Percentiles rank a stretch among this genome's conserved stretches.
These are phyloP conservation scores for Coccyzus lansbergi DNA, from an alignment of 2,797 vertebrate species.

Conservation along the genomic window DNA sequence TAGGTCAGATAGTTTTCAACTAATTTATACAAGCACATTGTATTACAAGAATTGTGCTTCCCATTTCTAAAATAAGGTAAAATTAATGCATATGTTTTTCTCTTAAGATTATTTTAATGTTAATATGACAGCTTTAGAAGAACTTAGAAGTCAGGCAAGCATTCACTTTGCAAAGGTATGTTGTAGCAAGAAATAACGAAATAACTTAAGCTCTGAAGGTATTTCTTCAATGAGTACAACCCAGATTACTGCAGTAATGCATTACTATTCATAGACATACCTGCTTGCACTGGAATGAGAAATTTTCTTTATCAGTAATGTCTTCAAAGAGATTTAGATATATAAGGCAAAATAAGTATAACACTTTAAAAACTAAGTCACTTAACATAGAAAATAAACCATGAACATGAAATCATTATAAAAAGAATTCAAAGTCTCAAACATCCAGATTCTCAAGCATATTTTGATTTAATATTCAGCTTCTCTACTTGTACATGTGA, in stretches of 20 bases:
- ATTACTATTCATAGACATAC: background rate
- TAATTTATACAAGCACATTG: background rate
- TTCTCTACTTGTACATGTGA: background rate
- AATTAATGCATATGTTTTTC: background rate
- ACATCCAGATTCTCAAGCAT: background rate
- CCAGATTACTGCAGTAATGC: background rate
- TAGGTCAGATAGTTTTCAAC: background rate
- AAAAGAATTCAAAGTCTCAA: background rate
- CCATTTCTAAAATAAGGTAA: background rate
- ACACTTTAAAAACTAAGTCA: background rate
- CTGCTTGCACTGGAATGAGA: background rate
- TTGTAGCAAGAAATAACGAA: background rate
- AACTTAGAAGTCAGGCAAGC: background rate
- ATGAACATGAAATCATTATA: background rate
- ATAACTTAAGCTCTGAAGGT: background rate
- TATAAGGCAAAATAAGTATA: background rate
- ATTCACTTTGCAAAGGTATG: background rate
- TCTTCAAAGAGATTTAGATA: background rate
- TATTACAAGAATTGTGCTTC: background rate
- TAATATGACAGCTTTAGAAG: background rate
- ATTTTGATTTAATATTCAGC: background rate
- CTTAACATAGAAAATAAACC: background rate
- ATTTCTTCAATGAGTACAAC: background rate
- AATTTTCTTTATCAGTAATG: background rate
- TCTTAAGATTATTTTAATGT: background rate